Base-by-base conservation (phyloP, 2,888 invertebrate species). In the Hirtodrosophila duncani region DNA sequence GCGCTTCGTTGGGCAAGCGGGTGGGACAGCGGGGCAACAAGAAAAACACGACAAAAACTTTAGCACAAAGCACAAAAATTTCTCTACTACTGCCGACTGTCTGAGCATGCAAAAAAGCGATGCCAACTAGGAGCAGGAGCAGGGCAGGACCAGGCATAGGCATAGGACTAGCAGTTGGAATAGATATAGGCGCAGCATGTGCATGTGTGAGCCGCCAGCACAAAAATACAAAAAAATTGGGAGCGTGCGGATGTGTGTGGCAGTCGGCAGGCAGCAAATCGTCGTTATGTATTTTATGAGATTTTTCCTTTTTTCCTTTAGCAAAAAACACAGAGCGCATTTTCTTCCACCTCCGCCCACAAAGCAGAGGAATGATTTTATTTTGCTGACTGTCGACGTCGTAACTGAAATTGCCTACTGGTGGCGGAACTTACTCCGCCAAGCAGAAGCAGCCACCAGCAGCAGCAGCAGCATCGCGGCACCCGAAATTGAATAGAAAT, bases 221-320 rank as follows among this genome's bases (percentile, higher is more conserved):
- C 24, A 53, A 36, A 33, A 45, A 29, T 36, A 27, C 29, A 36
- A 36, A 42, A 30, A 33, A 29, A 43, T 11, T 30, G 20, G 24
- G 46, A 24, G 17, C 17, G 2, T 39, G 11, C 5, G 17, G 36
- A n/a, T 62, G 58, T 49, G 50, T 46, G 41, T 58, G 58, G 63
- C 78, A 81, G 67, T n/a, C n/a, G n/a, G n/a, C n/a, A n/a, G n/a
- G n/a, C n/a, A n/a, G 48, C 78, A 69, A 72, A 74, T 69, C 67
- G 63, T 60, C 70, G 81, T 78, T 72, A 66, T 67, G 79, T 70
- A 69, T 74, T 81, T 74, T 74, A 74, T 74, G 72, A 63, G 78
- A 58, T 77, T 70, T 58, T 52, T 59, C 58, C 61, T 61, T 58
- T 18, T 57, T 33, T 42, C 9, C 30, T 41, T 31, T 10, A 30